Evolutionary conservation across 1,140 invertebrate species (phyloP).

Genomic region (Oncopeltus fasciatus): DNA sequence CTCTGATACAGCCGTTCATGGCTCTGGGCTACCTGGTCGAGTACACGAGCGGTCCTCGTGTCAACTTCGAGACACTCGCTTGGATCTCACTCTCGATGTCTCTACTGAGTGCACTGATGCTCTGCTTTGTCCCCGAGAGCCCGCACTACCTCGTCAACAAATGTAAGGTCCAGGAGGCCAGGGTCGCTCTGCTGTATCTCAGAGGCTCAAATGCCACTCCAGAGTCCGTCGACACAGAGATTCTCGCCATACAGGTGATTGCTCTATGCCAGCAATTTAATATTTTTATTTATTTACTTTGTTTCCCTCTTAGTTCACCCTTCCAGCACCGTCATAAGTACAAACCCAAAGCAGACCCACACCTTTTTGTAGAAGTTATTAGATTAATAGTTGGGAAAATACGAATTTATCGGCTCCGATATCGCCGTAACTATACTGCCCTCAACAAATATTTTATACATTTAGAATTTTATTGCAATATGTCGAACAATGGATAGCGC

Average conservation of each 20-base stretch:
- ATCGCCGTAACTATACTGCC: no score
- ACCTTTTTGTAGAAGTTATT: no score
- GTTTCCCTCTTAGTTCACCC: no score
- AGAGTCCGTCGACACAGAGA: not conserved
- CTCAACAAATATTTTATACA: no score
- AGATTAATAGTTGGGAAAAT: no score
- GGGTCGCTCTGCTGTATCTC: slow-evolving; percentile 27
- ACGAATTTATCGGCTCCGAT: no score
- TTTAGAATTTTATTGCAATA: no score
- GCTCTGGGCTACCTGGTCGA: not conserved
- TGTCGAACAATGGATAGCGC: no score
- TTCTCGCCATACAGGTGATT: not conserved
- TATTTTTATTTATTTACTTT: no score
- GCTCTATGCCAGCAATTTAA: no score
- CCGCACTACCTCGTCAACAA: slow-evolving; percentile 19
- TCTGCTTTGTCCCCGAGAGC: slow-evolving; percentile 17
- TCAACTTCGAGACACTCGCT: not conserved
- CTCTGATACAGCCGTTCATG: not conserved
- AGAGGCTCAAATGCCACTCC: not conserved
- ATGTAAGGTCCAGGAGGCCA: slow-evolving; percentile 27
- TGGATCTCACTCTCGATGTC: not conserved
- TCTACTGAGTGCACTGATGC: not conserved
- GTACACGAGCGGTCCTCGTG: slow-evolving; percentile 5
- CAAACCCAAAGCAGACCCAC: no score
- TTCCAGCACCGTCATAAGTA: no score